Evolutionary conservation across 2,113 vertebrate genomes (phyloP).

Genomic region (Paramormyrops kingsleyae): DNA sequence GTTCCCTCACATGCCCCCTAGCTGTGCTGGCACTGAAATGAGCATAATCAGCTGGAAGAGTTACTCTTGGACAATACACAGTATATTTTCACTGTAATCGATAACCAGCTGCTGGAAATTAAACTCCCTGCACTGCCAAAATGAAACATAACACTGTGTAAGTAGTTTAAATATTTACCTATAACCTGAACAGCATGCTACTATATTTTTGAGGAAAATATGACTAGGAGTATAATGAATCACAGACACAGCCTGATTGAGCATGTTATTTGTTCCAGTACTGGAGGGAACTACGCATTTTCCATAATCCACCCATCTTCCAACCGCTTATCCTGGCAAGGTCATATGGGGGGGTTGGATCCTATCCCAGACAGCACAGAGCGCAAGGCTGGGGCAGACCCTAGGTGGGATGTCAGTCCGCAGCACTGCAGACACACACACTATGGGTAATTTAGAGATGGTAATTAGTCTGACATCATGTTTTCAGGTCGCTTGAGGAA

Average conservation of each 20-base stretch:
- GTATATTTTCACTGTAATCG: neutral
- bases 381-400: neutral
- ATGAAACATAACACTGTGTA: neutral
- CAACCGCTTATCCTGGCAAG: neutral
- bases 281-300: neutral
- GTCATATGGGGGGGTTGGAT: neutral
- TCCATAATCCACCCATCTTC: neutral
- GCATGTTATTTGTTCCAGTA: neutral
- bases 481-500: neutral
- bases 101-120: neutral
- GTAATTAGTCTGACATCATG: neutral
- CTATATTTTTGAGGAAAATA: neutral
- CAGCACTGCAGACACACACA: neutral
- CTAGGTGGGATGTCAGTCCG: neutral
- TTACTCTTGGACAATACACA: neutral
- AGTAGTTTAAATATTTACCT: neutral
- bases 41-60: neutral
- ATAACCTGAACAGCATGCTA: neutral
- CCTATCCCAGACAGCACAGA: neutral
- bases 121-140: neutral
- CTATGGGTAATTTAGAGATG: neutral
- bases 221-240: conserved; percentile 1
- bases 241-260: neutral
- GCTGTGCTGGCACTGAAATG: neutral
- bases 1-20: neutral